Base-by-base conservation (phyloP, 2,888 invertebrate species). In the Polydesmus complanatus region DNA sequence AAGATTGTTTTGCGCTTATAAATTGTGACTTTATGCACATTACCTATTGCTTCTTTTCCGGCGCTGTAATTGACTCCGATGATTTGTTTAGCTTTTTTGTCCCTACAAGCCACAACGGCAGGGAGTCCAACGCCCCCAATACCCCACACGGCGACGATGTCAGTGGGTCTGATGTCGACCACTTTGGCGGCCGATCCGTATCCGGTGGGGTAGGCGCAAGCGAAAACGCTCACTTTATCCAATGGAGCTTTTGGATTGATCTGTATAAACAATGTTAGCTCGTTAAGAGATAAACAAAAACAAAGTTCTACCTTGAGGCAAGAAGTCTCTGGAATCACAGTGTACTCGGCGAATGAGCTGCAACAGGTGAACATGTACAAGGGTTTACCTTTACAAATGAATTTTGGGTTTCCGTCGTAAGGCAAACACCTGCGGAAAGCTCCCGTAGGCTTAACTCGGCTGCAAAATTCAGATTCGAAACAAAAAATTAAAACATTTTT, bases 251-350 rank as follows among this genome's bases (percentile, higher is more conserved):
- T 55, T 21, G 60, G n/a, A 48, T 54, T 49, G 3, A 60, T 23
- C 60, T 60, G 14, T 5, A 14, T 5, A 37, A 37, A 8, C 14
- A 14, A 8, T 5, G 37, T 37, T 37, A 37, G 5, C 14, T 37
- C 8, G 37, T 37, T 14, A 37, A 37, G n/a, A n/a, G n/a, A n/a
- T n/a, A n/a, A n/a, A n/a, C n/a, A 37, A 8, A 37, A 37, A 8
- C 14, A 37, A 37, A 14, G 5, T 5, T 14, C 14, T 37, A 60
- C 60, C 27, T 54, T 54, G 49, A 60, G 54, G 25, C 60, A 60
- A 47, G 60, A 60, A 27, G 54, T 54, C 27, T 54, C 54, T 2
- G 60, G 48, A 60, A 60, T 60, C 18, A 60, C 60, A 22, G 60
- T 60, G 25, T 60, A 60, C 25, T 60, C 54, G 18, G 60, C 19